A percentile compares a stretch with the other conserved stretches of the same genome.
phyloP scores from a whole-genome alignment of 2,797 vertebrate genomes.

The Chelon labrosus region DNA sequence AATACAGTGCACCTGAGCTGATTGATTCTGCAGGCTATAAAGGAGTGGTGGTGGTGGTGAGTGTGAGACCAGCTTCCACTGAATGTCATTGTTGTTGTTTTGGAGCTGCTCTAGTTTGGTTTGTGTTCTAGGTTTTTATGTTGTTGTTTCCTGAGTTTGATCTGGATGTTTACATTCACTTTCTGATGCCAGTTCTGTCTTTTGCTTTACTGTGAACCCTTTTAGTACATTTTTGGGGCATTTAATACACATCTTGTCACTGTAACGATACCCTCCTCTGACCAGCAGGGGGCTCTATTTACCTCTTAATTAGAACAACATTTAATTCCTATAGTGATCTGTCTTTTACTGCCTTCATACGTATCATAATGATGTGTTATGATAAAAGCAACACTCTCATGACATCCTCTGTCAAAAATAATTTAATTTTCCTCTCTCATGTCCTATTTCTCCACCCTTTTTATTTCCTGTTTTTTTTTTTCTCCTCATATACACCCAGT shows the following conservation, averaged over 20 bases:
- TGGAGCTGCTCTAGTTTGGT: too few relatives aligned
- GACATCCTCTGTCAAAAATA: constrained; percentile 3
- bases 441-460: constrained; percentile 37
- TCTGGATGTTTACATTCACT: too few relatives aligned
- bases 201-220: too few relatives aligned
- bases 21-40: not conserved
- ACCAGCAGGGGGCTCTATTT: constrained; percentile 64
- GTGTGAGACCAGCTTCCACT: not conserved
- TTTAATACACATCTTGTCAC: not conserved
- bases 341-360: not conserved
- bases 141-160: too few relatives aligned
- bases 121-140: not conserved
- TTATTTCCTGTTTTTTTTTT: constrained; percentile 63
- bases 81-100: too few relatives aligned
- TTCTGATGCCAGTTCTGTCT: too few relatives aligned
- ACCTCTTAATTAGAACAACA: not conserved
- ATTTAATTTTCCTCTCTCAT: not conserved
- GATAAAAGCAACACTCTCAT: not conserved
- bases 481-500: constrained; percentile 32
- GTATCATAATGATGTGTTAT: not conserved
- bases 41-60: not conserved
- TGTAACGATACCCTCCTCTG: not conserved
- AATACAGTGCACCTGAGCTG: not conserved
- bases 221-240: too few relatives aligned
- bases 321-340: too few relatives aligned